Conservation (phyloP, 2,797 vertebrate species). For the Chelon auratus region DNA sequence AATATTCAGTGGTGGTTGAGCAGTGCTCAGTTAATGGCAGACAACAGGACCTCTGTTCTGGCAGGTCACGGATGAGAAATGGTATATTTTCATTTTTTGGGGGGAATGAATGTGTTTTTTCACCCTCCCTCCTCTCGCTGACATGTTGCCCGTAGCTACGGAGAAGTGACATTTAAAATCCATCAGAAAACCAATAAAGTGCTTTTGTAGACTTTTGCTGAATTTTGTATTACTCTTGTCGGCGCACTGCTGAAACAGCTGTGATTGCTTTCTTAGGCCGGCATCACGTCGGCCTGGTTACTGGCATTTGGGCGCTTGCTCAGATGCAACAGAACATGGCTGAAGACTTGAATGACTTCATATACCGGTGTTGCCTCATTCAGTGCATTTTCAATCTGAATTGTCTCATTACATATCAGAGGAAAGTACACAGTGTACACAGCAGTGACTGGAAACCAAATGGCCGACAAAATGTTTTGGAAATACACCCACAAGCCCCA, state of each 20-base stretch:
- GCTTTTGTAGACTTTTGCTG: conserved; percentile 66
- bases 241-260: conserved; percentile 44
- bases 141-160: conserved; percentile 51
- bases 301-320: conserved; percentile 42
- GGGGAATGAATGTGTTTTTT: conserved; percentile 1
- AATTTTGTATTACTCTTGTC: conserved; percentile 51
- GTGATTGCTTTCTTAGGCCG: conserved; percentile 57
- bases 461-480: not conserved
- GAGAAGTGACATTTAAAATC: conserved; percentile 76
- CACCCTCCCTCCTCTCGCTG: not conserved
- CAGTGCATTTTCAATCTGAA: not conserved
- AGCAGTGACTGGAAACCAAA: not conserved
- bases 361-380: not conserved
- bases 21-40: conserved; percentile 83
- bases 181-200: conserved; percentile 71
- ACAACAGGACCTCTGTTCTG: conserved; percentile 89
- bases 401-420: not conserved
- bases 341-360: conserved; percentile 20
- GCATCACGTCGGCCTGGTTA: conserved; percentile 35
- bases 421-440: not conserved
- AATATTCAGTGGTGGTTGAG: conserved; percentile 85
- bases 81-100: conserved; percentile 67
- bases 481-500: not conserved
- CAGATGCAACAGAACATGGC: conserved; percentile 16
- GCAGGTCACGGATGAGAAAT: conserved; percentile 81